Percentiles rank a stretch among this genome's conserved stretches.
Evolutionary conservation across 1,140 invertebrate genomes (phyloP).

Genomic region (Cryptotermes secundus): DNA sequence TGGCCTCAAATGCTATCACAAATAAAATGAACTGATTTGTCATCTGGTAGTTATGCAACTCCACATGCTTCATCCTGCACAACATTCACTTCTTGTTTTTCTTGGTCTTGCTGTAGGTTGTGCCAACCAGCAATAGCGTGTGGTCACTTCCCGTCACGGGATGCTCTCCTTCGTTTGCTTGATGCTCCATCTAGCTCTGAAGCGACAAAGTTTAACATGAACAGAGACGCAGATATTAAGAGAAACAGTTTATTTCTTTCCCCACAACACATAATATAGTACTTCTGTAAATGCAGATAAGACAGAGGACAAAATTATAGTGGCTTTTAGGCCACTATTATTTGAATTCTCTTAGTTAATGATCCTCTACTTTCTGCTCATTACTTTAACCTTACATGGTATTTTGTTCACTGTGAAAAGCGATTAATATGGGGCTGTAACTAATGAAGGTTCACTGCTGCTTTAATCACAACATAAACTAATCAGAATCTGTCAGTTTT

Average conservation of each 20-base stretch:
- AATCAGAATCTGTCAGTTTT: no score
- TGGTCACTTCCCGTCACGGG: slow-evolving; percentile 24
- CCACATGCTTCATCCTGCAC: background rate
- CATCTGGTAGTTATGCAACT: background rate
- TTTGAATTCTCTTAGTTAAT: no score
- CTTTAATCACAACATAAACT: no score
- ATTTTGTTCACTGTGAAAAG: no score
- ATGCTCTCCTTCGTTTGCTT: slow-evolving; percentile 14
- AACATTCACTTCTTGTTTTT: background rate
- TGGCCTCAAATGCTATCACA: background rate
- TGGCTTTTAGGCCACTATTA: no score
- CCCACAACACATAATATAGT: no score
- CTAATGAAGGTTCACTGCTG: no score
- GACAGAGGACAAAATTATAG: no score
- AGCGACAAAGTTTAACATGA: background rate
- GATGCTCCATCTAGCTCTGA: background rate
- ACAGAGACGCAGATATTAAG: background rate
- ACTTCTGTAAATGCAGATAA: no score
- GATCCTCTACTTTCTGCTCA: background rate
- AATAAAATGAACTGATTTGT: background rate
- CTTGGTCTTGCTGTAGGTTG: slow-evolving; percentile 9
- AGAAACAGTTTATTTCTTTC: no score
- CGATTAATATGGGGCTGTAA: no score
- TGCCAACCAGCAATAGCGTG: slow-evolving; percentile 7
- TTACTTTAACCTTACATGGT: background rate